A percentile compares a stretch with the other conserved stretches of the same genome.
These are phyloP conservation scores for Mustelus asterias DNA, from an alignment of 2,113 vertebrate genomes.

Conservation along the genomic window DNA sequence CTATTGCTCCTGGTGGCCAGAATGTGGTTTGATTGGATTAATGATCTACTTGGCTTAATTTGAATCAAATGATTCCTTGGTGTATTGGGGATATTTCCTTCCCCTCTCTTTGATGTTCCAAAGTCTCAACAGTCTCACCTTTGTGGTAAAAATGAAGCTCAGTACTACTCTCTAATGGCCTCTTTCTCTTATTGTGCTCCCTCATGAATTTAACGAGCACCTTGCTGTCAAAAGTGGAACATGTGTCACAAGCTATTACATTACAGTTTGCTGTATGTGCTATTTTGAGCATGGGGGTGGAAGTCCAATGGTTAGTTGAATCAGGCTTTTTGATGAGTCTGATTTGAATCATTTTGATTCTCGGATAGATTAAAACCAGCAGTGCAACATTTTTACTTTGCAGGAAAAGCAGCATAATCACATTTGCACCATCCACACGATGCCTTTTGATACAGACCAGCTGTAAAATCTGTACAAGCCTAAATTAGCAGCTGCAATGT, in stretches of 20 bases:
- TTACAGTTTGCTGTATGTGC: conserved; percentile 29
- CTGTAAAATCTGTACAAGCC: not conserved
- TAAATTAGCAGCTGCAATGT: conserved; percentile 1
- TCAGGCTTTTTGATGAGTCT: conserved; percentile 28
- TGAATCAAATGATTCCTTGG: not conserved
- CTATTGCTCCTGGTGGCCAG: not conserved
- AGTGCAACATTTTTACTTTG: conserved; percentile 23
- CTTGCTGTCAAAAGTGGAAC: not conserved
- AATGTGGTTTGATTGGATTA: not conserved
- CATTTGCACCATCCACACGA: not conserved
- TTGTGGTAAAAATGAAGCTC: not conserved
- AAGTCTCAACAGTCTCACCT: not conserved
- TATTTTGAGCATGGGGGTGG: conserved; percentile 10
- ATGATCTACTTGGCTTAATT: not conserved
- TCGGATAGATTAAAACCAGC: conserved; percentile 4
- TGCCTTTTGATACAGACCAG: conserved; percentile 22
- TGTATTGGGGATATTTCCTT: not conserved
- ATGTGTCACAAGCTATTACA: conserved; percentile 4
- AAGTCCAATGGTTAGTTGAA: conserved; percentile 31
- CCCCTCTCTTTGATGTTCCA: not conserved
- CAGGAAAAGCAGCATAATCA: conserved; percentile 24
- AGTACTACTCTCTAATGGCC: not conserved
- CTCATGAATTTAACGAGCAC: not conserved
- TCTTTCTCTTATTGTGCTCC: not conserved
- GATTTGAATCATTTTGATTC: conserved; percentile 31